Evolutionary conservation across 2,888 invertebrate genomes (phyloP), one percentile per base, ranked within the genome.

Genomic region (Junonia oenone): DNA sequence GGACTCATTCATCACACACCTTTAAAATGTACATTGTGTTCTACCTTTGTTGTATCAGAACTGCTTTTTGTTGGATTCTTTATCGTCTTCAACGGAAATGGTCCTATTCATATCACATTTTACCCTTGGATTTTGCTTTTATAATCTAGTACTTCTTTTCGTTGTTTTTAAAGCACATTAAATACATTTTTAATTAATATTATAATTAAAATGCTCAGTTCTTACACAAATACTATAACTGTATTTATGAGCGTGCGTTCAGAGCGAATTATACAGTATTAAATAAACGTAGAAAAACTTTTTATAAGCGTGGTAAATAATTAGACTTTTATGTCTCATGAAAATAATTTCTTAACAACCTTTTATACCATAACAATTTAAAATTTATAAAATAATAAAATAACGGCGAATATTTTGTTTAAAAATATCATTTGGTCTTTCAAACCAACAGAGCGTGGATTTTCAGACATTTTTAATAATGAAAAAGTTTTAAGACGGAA

Each of bases 1-100:
- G 52, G 40, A 35, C 51, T 59, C 59, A 61, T 57, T 55, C 59
- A 59, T 63, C 63, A 61, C 56, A 58, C 53, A 59, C 58, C 54
- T 58, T 55, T 56, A 54, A 52, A 52, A 55, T 53, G 54, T 54
- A 38, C 51, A 38, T 46, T 51, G 43, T 56, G 43, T 51, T 57
- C 46, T 37, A 48, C 57, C 52, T 59, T 55, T 55, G 57, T 58
- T 58, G 51, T 61, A 55, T 52, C 53, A 50, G 50, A 53, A 52
- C 45, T 53, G 53, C 51, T 56, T 60, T 59, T 60, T 53, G 54
- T 56, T 51, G 40, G 22, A 43, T 54, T 54, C 31, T 54, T 54
- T 48, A 54, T 54, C 48, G 48, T 43, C 31, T 46, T 40, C 15
- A 43, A 43, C 19, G 46, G 26, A 43, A 26, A 43, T 26, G 26